Base-by-base conservation (phyloP, 2,113 vertebrate species). In the Antennarius striatus region DNA sequence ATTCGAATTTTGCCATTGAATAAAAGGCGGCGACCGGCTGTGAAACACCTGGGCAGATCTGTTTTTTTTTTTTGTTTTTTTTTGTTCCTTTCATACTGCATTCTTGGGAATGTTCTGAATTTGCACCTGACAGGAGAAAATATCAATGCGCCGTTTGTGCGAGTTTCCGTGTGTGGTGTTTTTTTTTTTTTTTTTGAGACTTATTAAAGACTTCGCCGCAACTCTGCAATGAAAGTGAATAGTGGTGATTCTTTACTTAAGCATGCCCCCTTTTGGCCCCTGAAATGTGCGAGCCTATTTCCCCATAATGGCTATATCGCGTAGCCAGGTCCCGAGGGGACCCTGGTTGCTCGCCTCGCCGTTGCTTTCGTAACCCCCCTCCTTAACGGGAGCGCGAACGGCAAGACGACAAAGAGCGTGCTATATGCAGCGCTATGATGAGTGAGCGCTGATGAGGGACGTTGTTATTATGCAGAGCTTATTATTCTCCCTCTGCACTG, bases 181-280 rank as follows among this genome's bases (percentile, higher is more conserved):
- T 22, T 22, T 22, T 22, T 22, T 22, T 22, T 22, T 22, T 22
- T 22, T 22, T 22, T 22, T 46, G 10, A 6, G 30, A 51, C 49
- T 46, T 60, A 58, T 77, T 73, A 56, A 75, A 71, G 56, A 45
- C 64, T 47, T 53, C 10, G 10, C 36, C 73, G 63, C 54, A 59
- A 47, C 75, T 61, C 64, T 16, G 0, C 59, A 65, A 56, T 84
- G 69, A 84, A 77, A 85, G 79, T 80, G 83, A 89, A 85, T 87
- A 80, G 86, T 80, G 64, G 69, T 61, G 67, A 82, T 88, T 86
- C 82, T 89, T 90, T 90, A 81, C 83, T 88, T 85, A 88, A 89
- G 83, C 78, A 59, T 81, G 82, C 70, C 86, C 87, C 83, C 83
- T 73, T 84, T 90, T 90, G 86, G 81, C 88, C 88, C 79, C 73